Base-by-base conservation (phyloP, 2,113 vertebrate species). In the Pseudonaja textilis region DNA sequence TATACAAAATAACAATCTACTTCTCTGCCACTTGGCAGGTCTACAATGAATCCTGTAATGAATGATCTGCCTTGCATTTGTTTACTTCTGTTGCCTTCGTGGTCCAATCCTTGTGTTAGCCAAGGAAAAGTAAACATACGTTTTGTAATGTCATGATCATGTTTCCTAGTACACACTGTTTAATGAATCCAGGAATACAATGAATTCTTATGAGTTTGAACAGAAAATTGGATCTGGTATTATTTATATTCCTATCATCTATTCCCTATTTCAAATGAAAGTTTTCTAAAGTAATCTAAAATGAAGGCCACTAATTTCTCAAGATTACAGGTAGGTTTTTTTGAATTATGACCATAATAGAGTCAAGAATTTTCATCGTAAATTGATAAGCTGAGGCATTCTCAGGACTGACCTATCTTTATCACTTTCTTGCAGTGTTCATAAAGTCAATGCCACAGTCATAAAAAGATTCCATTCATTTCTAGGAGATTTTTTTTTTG, bases 141-240 rank as follows among this genome's bases (percentile, higher is more conserved):
- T 93, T 93, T 93, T 90, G 52, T 56, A 90, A 81, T 86, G 56
- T 87, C 92, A 64, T 93, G 64, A 93, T 90, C 22, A 26, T 92
- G 18, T 89, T 50, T 89, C 88, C 92, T 47, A 61, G 55, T 56
- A 89, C 69, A 86, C 88, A 86, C 34, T 61, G 56, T 86, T 90
- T 90, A 89, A 45, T 90, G 55, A 86, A 52, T 90, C 88, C 74
- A 93, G 88, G 55, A 90, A 90, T 86, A 42, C 55, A 59, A 89
- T 50, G 88, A 92, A 92, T 81, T 92, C 64, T 85, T 85, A 93
- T 61, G 74, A 50, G 42, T 90, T 90, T 93, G 12, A 57, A 61
- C 74, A 89, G 50, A 56, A 92, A 57, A 85, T 88, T 50, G 56
- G 69, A 42, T 42, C 42, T n/a, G 11, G 25, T 85, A 89, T 85